Conservation (phyloP, 2,797 vertebrate species). For the Steatocranus sp. region DNA sequence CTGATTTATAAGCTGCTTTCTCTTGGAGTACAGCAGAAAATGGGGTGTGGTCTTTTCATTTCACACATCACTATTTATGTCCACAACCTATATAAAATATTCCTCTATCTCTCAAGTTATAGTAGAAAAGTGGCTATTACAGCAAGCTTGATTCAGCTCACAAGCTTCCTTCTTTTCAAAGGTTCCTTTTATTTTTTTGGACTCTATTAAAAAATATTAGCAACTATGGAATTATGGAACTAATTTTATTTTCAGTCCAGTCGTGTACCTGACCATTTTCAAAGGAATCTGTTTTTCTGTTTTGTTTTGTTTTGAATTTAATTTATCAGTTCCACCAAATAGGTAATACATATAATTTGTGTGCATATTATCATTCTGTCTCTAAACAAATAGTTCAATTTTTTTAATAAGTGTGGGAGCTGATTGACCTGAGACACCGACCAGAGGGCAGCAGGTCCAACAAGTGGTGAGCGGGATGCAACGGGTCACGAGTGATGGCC, state of each 20-base stretch:
- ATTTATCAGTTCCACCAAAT: background rate
- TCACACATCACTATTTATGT: background rate
- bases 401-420: background rate
- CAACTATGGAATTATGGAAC: background rate
- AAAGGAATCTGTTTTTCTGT: background rate
- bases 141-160: background rate
- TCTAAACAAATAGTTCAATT: background rate
- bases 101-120: background rate
- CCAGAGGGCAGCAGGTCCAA: background rate
- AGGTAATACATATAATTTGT: background rate
- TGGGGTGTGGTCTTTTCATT: background rate
- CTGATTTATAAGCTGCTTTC: constrained; percentile 13
- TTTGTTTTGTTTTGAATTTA: background rate
- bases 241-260: background rate
- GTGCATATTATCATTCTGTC: background rate
- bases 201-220: background rate
- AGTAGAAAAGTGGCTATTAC: background rate
- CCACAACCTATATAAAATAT: background rate
- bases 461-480: background rate
- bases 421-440: background rate
- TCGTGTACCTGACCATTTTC: background rate
- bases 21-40: background rate
- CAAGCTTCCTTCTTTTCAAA: background rate
- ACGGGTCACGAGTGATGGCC: background rate
- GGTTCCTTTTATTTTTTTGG: background rate